phyloP scores from a whole-genome alignment of 1,140 invertebrate genomes.

The Sesamia nonagrioides region DNA sequence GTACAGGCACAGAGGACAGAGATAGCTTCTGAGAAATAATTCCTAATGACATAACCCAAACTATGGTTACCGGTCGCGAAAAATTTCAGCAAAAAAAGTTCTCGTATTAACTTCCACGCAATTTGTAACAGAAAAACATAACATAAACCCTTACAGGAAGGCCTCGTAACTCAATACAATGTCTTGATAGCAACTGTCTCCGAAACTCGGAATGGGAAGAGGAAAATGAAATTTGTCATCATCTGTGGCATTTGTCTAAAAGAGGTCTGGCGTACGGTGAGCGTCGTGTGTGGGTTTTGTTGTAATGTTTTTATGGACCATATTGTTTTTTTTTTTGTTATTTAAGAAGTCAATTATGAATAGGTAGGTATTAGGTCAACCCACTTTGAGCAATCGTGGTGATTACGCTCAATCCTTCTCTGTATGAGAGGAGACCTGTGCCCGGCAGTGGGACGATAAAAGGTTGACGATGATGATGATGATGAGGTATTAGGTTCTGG shows the following conservation, averaged over 20 bases:
- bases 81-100: background rate
- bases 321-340: background rate
- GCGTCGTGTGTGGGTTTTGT: background rate
- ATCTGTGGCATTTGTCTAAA: slow-evolving; percentile 37
- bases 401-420: too few species aligned
- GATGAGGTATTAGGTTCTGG: too few species aligned
- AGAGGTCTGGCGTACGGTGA: background rate
- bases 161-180: slow-evolving; percentile 33
- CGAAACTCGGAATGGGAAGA: background rate
- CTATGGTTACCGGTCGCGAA: too few species aligned
- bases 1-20: too few species aligned
- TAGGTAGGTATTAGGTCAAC: background rate
- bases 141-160: background rate
- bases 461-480: too few species aligned
- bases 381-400: too few species aligned
- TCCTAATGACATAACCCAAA: too few species aligned
- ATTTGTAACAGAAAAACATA: background rate
- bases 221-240: slow-evolving; percentile 43
- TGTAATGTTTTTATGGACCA: background rate
- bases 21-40: too few species aligned
- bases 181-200: slow-evolving; percentile 24
- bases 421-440: too few species aligned
- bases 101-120: background rate
- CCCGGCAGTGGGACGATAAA: too few species aligned
- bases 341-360: background rate